Conservation (phyloP, 2,888 invertebrate species). For the Congeria kusceri region DNA sequence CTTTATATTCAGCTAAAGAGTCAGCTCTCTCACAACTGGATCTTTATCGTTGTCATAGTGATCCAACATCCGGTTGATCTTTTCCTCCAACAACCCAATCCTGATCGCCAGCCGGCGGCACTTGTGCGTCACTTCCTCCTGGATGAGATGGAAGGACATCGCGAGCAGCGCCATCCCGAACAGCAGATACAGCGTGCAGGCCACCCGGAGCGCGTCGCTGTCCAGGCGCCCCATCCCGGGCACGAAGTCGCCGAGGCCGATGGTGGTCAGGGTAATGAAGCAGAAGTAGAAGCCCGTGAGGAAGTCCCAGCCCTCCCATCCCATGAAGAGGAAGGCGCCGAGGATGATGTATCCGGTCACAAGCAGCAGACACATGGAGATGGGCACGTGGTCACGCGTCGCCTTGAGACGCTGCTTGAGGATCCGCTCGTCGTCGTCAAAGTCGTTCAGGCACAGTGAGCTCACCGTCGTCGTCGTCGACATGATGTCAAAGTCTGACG, state of each 20-base stretch:
- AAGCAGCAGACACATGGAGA: conserved; percentile 94
- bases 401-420: conserved; percentile 48
- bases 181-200: conserved; percentile 83
- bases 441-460: conserved; percentile 40
- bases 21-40: not conserved
- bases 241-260: conserved; percentile 85
- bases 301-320: conserved; percentile 97
- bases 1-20: too few relatives aligned
- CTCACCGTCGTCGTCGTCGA: conserved; percentile 17
- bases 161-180: conserved; percentile 85
- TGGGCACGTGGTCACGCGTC: conserved; percentile 89
- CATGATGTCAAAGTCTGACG: not conserved
- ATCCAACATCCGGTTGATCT: conserved; percentile 54
- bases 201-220: conserved; percentile 76
- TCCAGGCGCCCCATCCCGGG: conserved; percentile 80
- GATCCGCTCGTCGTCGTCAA: conserved; percentile 49
- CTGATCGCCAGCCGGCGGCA: conserved; percentile 80
- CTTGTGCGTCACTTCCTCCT: conserved; percentile 84
- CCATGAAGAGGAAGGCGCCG: conserved; percentile 95
- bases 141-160: conserved; percentile 86
- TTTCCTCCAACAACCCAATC: conserved; percentile 78
- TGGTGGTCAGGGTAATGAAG: conserved; percentile 85
- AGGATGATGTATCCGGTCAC: conserved; percentile 95
- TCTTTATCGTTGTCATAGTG: conserved; percentile 15
- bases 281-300: conserved; percentile 90